Conservation (phyloP, 2,797 vertebrate species). For the Enteromius unitaeniatus region DNA sequence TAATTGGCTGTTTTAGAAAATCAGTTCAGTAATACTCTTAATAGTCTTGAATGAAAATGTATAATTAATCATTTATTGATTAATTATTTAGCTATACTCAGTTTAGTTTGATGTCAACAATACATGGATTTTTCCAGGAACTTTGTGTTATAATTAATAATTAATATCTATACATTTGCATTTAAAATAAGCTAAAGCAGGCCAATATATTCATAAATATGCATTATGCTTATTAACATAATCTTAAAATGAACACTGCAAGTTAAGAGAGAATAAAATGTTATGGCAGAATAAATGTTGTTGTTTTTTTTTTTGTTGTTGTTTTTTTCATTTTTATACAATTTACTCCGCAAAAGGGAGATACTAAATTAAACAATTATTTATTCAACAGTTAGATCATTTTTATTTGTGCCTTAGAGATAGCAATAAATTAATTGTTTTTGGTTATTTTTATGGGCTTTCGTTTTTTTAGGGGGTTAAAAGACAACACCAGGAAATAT, state of each 20-base stretch:
- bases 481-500: neutral
- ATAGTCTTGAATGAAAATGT: neutral
- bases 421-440: neutral
- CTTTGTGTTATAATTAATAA: neutral
- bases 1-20: neutral
- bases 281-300: neutral
- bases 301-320: no score
- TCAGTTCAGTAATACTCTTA: neutral
- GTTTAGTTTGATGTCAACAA: neutral
- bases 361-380: neutral
- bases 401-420: neutral
- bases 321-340: neutral
- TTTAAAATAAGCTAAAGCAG: neutral
- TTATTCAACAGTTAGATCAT: no score
- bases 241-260: neutral
- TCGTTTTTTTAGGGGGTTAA: neutral
- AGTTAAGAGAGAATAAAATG: neutral
- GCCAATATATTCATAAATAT: neutral
- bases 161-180: neutral
- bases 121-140: neutral
- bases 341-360: neutral
- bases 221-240: neutral
- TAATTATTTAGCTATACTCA: neutral
- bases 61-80: neutral
- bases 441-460: neutral